These are phyloP conservation scores for Octomys mimax DNA, from an alignment of 2,797 vertebrate genomes.

Conservation along the genomic window DNA sequence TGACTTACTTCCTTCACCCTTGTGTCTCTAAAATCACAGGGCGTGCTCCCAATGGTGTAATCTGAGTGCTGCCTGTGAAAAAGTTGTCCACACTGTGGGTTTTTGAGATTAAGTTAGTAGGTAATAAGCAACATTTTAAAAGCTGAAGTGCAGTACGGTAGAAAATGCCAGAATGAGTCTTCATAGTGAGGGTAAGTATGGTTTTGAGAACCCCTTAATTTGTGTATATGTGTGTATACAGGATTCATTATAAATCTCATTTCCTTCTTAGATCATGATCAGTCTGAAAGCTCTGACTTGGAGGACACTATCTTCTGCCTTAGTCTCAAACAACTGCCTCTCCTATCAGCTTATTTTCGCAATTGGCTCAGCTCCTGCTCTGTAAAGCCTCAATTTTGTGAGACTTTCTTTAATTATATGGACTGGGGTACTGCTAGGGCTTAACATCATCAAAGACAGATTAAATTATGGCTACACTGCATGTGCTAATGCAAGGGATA, in stretches of 20 bases:
- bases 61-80: neutral
- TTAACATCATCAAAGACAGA: constrained; percentile 53
- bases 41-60: neutral
- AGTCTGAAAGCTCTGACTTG: neutral
- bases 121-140: neutral
- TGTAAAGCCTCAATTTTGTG: constrained; percentile 5
- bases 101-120: constrained; percentile 5
- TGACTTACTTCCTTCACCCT: constrained; percentile 30
- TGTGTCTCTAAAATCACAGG: neutral
- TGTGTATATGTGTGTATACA: neutral
- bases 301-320: neutral
- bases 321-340: neutral
- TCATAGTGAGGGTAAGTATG: neutral
- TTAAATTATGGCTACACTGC: constrained; percentile 38
- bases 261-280: neutral
- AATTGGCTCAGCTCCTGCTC: neutral
- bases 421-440: neutral
- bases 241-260: constrained; percentile 7
- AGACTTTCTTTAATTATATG: constrained; percentile 45
- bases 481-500: constrained; percentile 32
- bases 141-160: neutral
- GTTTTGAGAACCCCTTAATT: constrained; percentile 24
- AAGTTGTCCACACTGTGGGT: neutral
- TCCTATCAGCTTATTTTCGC: constrained; percentile 37
- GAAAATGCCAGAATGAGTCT: neutral